Conservation (phyloP, 1,140 invertebrate species). For the Pseudoatta argentina region DNA sequence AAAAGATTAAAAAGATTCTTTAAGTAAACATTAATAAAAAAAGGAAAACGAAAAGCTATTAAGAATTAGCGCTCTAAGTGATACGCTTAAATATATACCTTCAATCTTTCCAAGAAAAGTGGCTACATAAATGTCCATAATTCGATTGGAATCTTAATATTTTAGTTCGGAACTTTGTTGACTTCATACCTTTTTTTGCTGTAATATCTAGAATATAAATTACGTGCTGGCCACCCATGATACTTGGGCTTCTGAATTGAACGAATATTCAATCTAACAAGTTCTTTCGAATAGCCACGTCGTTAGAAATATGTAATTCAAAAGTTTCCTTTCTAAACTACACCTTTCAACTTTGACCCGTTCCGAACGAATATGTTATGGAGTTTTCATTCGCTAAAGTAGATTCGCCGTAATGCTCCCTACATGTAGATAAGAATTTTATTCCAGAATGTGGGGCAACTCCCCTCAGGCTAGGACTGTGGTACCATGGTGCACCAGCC, state of each 20-base stretch:
- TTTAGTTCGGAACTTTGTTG: not conserved
- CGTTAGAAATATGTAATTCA: constrained; percentile 49
- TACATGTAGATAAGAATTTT: constrained; percentile 61
- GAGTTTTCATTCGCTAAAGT: constrained; percentile 57
- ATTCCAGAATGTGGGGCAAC: constrained; percentile 57
- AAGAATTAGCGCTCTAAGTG: too few species aligned
- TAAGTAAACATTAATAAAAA: too few species aligned
- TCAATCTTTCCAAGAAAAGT: not conserved
- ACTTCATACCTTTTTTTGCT: not conserved
- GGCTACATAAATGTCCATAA: constrained; percentile 9
- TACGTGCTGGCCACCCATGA: not conserved
- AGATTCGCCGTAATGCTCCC: constrained; percentile 47
- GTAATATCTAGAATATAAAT: not conserved
- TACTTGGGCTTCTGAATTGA: constrained; percentile 36
- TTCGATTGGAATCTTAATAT: not conserved
- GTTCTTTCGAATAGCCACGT: constrained; percentile 29
- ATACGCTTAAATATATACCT: not conserved
- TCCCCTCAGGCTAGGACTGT: constrained; percentile 48
- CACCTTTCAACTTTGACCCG: constrained; percentile 51
- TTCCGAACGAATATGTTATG: constrained; percentile 37
- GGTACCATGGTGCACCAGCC: constrained; percentile 31
- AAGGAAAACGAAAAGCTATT: too few species aligned
- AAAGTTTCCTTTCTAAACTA: constrained; percentile 58
- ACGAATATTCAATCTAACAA: constrained; percentile 28
- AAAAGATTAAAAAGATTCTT: too few species aligned